Evolutionary conservation across 2,797 vertebrate species (phyloP), one percentile per base, ranked within the genome.

Genomic region (Tragelaphus eurycerus): DNA sequence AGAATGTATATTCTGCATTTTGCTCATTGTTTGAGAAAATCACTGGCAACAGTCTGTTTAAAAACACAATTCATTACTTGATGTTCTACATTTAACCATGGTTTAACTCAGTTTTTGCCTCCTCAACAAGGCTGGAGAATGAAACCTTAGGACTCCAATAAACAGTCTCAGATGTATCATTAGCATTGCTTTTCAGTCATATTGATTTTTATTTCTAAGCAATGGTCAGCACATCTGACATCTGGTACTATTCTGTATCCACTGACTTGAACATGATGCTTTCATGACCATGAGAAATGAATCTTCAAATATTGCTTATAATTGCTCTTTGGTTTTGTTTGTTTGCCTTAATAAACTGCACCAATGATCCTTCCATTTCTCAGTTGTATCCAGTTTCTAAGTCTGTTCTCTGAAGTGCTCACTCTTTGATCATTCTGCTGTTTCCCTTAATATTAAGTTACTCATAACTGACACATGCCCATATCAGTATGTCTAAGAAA

Each of bases 41-140:
- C n/a, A 84, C 17, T 29, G 13, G 88, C 27, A 93, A n/a, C 60
- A 59, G 1, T 95, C 50, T 92, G 8, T 95, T 93, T 93, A 59
- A 90, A 91, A 89, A 85, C 78, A 89, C 31, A 97, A 54, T 91
- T 71, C 46, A 8, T 85, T 96, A 31, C 52, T 93, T 81, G 23
- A 14, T 74, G 10, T 25, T 95, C 59, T 81, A 4, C 86, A 12
- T 95, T 25, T 83, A 27, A 89, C 3, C 19, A 82, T 16, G 0
- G 50, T 83, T 96, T 82, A 76, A 64, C 31, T 96, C 34, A 19
- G 23, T 90, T 86, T 86, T 89, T 91, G 31, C 27, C 46, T 64
- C 67, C 16, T 93, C 67, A 60, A 5, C 52, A 62, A 48, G 9
- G 1, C 38, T 86, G 43, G 52, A 43, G 48, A 89, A 74, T 74